These are phyloP conservation scores for Drosophila suzukii DNA, from an alignment of 1,140 invertebrate genomes.

Conservation along the genomic window DNA sequence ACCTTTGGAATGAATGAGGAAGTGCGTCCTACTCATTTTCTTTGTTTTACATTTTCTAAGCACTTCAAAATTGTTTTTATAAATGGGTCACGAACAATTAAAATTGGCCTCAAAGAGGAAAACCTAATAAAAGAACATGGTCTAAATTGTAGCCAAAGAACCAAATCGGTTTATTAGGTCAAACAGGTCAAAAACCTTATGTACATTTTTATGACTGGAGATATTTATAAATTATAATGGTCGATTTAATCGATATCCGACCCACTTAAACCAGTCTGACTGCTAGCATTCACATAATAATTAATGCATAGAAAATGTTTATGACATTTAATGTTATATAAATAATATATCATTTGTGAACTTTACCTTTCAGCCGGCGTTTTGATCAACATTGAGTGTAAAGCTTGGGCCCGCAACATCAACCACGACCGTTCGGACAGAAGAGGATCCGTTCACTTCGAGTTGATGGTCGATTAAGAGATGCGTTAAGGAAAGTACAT, in stretches of 20 bases:
- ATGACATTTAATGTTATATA: no score
- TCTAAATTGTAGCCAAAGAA: no score
- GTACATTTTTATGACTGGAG: no score
- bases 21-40: not conserved
- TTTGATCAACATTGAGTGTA: slow-evolving; percentile 97
- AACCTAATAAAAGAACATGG: no score
- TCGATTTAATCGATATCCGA: no score
- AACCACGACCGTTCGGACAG: slow-evolving; percentile 93
- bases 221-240: no score
- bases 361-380: slow-evolving; percentile 88
- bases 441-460: slow-evolving; percentile 97
- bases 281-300: no score
- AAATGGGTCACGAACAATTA: not conserved
- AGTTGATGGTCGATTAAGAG: slow-evolving; percentile 95
- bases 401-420: slow-evolving; percentile 98
- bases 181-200: no score
- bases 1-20: not conserved
- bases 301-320: no score
- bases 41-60: slow-evolving; percentile 12
- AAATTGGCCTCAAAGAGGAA: not conserved
- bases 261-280: no score
- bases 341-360: not conserved
- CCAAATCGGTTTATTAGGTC: no score
- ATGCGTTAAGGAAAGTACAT: slow-evolving; percentile 30
- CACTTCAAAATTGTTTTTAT: not conserved